Conservation (phyloP, 2,113 vertebrate genomes). For the Vicugna pacos region DNA sequence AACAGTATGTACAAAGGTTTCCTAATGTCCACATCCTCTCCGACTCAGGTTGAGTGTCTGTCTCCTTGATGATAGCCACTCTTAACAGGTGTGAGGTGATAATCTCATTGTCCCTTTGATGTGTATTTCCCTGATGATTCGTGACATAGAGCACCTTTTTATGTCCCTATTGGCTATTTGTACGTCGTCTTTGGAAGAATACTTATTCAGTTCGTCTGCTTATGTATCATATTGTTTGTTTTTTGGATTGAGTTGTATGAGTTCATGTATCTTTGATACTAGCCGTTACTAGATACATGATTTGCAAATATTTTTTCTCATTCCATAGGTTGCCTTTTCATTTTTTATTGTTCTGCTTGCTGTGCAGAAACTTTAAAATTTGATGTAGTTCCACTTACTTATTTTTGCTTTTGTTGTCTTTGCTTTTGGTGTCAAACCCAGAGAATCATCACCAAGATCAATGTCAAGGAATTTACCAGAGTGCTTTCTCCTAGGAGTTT, state of each 20-base stretch:
- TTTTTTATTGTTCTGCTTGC: neutral
- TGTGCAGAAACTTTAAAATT: neutral
- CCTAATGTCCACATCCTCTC: neutral
- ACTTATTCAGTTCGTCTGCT: neutral
- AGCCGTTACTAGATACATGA: neutral
- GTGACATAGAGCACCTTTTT: neutral
- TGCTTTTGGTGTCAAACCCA: neutral
- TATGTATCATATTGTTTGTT: neutral
- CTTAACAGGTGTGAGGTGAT: neutral
- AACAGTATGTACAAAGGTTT: neutral
- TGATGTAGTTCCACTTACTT: neutral
- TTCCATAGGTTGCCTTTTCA: neutral
- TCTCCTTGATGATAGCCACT: neutral
- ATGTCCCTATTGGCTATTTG: neutral
- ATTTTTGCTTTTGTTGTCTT: neutral
- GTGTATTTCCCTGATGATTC: neutral
- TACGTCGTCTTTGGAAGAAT: neutral
- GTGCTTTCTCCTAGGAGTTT: neutral
- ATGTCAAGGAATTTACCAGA: neutral
- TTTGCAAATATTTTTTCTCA: neutral
- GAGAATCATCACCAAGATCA: neutral
- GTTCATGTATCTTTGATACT: neutral
- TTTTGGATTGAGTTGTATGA: neutral
- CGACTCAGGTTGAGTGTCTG: neutral
- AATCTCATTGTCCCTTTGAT: neutral